Percentiles rank a stretch among this genome's conserved stretches.
These are phyloP conservation scores for Gobionotothen gibberifrons DNA, from an alignment of 2,797 vertebrate species.

Conservation along the genomic window DNA sequence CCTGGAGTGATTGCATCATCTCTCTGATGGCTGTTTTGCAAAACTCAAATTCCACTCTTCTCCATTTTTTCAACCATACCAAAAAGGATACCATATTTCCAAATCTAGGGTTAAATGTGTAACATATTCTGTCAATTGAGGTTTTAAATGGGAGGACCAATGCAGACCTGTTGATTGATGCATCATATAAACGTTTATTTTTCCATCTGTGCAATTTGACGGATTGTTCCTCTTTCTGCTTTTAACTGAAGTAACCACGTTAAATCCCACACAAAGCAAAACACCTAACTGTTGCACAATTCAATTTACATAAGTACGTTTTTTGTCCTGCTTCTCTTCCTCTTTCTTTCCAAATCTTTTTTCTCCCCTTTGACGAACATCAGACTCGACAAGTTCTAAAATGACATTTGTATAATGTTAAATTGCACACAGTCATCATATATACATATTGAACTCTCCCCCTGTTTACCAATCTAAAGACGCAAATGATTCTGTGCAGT, in stretches of 20 bases:
- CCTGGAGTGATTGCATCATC: conserved; percentile 16
- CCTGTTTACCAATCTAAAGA: conserved; percentile 47
- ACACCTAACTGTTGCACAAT: conserved; percentile 49
- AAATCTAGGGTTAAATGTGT: neutral
- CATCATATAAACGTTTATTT: neutral
- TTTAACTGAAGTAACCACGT: conserved; percentile 17
- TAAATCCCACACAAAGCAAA: conserved; percentile 8
- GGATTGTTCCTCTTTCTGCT: conserved; percentile 34
- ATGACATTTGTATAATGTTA: conserved; percentile 49
- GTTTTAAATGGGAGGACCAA: no score
- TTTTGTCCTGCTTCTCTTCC: conserved; percentile 31
- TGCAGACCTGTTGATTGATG: neutral
- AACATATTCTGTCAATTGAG: neutral
- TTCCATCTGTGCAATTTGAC: conserved; percentile 10
- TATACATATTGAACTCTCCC: conserved; percentile 59
- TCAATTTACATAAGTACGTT: conserved; percentile 43
- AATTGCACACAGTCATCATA: conserved; percentile 40
- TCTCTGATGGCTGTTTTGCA: conserved; percentile 3
- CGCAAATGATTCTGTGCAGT: conserved; percentile 51
- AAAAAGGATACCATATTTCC: neutral
- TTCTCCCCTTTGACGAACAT: conserved; percentile 12
- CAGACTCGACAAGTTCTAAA: conserved; percentile 55
- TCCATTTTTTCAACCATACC: neutral
- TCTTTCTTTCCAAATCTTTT: conserved; percentile 38
- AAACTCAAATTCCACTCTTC: neutral